Conservation (phyloP, 1,140 invertebrate species). For the Luehdorfia chinensis region DNA sequence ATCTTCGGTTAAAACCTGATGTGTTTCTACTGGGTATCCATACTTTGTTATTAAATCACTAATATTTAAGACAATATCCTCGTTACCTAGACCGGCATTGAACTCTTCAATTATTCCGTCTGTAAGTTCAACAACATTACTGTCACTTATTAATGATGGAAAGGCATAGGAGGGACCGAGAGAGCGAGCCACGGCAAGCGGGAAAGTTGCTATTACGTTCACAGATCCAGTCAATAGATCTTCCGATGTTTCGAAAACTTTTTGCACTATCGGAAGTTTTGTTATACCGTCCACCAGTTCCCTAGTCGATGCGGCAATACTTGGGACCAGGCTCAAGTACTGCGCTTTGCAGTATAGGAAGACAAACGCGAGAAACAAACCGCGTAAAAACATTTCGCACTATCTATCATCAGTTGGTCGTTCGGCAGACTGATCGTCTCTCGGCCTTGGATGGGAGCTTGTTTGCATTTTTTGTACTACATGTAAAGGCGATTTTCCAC, state of each 20-base stretch:
- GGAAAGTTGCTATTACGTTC: constrained; percentile 16
- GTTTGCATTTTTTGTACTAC: constrained; percentile 13
- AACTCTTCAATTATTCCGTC: constrained; percentile 24
- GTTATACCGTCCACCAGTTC: constrained; percentile 13
- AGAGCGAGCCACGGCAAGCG: constrained; percentile 13
- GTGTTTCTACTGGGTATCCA: constrained; percentile 34
- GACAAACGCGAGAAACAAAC: neutral
- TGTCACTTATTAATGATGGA: constrained; percentile 20
- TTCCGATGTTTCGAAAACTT: constrained; percentile 8
- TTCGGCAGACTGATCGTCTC: constrained; percentile 11
- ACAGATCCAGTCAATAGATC: constrained; percentile 16
- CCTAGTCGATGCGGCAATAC: constrained; percentile 7
- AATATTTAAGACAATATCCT: constrained; percentile 31
- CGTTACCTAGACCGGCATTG: constrained; percentile 19
- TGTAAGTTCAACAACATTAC: constrained; percentile 16
- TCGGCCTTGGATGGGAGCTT: constrained; percentile 14
- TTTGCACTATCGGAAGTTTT: constrained; percentile 18
- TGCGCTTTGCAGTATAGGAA: constrained; percentile 14
- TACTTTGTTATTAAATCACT: constrained; percentile 40
- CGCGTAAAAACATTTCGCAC: constrained; percentile 12
- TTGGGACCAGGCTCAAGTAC: constrained; percentile 12
- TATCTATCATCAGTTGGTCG: neutral
- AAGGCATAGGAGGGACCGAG: constrained; percentile 6
- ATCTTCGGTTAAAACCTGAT: constrained; percentile 41
- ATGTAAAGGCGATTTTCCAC: too few species aligned